Evolutionary conservation across 37 sponge, comb jelly and placozoan genomes (phyloP).

Genomic region (Agelas oroides): DNA sequence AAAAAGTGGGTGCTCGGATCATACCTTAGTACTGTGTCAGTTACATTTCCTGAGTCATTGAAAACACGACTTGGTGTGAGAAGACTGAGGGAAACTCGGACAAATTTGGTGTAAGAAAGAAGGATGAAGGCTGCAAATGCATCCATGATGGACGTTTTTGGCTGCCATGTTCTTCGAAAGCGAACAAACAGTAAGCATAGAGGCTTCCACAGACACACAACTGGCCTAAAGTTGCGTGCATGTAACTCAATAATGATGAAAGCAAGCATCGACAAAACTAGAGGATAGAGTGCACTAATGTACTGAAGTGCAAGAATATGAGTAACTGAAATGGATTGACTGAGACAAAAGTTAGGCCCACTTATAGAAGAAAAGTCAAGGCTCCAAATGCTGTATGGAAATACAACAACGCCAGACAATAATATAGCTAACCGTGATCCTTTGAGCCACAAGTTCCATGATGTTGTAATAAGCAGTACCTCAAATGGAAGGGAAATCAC

Average conservation of each 20-base stretch:
- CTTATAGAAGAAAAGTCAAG: not conserved
- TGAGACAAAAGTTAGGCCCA: not conserved
- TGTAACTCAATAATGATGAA: constrained; percentile 22
- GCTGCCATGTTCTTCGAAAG: not conserved
- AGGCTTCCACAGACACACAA: constrained; percentile 21
- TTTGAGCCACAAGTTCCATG: too few species aligned
- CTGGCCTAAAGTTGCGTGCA: not conserved
- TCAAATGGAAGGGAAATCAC: not conserved
- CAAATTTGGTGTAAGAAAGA: not conserved
- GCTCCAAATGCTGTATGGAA: constrained; percentile 22
- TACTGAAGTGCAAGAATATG: constrained; percentile 14
- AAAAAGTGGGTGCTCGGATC: not conserved
- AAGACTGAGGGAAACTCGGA: not conserved
- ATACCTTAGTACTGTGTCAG: not conserved
- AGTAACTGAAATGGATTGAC: not conserved
- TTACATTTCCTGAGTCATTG: not conserved
- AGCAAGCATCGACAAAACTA: constrained; percentile 1
- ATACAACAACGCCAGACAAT: too few species aligned
- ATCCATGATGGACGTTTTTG: constrained; percentile 6
- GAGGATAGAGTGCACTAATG: not conserved
- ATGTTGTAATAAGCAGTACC: not conserved
- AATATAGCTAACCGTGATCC: too few species aligned
- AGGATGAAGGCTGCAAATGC: constrained; percentile 13
- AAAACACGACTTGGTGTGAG: not conserved
- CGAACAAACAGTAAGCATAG: not conserved